phyloP scores from a whole-genome alignment of 2,113 vertebrate genomes.

The Phrynosoma platyrhinos region DNA sequence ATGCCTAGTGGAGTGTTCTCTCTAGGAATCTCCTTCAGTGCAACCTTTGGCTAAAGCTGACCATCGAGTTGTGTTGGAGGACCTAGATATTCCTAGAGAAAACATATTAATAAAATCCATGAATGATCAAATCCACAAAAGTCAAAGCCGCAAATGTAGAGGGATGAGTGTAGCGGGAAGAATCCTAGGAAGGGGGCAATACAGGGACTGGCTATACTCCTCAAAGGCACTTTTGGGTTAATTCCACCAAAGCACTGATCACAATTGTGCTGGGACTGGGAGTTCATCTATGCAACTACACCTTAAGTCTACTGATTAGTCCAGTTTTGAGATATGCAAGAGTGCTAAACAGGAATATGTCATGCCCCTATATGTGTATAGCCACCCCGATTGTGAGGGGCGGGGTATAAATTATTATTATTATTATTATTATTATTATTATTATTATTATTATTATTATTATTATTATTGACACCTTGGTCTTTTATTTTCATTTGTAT shows the following conservation, averaged over 20 bases:
- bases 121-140: too few species aligned
- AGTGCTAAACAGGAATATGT: neutral
- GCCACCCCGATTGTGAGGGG: too few species aligned
- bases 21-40: too few species aligned
- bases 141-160: too few species aligned
- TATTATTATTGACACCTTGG: conserved; percentile 3
- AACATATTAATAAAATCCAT: too few species aligned
- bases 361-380: neutral
- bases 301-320: neutral
- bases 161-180: neutral
- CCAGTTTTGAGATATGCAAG: neutral
- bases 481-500: conserved; percentile 27
- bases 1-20: too few species aligned
- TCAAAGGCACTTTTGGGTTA: neutral
- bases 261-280: neutral
- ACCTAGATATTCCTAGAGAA: too few species aligned
- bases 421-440: too few species aligned
- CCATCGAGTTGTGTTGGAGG: too few species aligned
- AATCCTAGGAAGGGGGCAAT: neutral
- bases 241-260: neutral
- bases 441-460: neutral
- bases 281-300: neutral
- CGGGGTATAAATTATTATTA: too few species aligned
- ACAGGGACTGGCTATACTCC: neutral
- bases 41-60: too few species aligned